phyloP scores from a whole-genome alignment of 2,888 invertebrate species.

The Volucella inanis region DNA sequence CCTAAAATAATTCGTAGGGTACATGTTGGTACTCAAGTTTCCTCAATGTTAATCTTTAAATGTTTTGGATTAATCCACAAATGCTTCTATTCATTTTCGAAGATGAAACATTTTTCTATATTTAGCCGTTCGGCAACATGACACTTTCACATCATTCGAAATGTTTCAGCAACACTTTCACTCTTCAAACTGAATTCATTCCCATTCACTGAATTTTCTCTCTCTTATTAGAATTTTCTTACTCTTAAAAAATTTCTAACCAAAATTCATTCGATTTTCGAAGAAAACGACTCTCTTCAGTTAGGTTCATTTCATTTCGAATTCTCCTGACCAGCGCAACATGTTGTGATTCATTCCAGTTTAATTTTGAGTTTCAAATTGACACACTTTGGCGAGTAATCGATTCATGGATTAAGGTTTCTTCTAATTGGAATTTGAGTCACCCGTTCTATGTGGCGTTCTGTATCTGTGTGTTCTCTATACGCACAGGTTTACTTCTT shows the following conservation, averaged over 20 bases:
- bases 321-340: conserved; percentile 53
- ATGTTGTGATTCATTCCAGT: conserved; percentile 75
- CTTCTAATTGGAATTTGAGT: conserved; percentile 73
- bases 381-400: conserved; percentile 74
- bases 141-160: conserved; percentile 5
- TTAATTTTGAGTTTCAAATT: conserved; percentile 74
- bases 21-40: no score
- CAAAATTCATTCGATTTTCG: conserved; percentile 35
- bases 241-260: conserved; percentile 22
- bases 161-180: conserved; percentile 11
- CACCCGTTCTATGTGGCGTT: conserved; percentile 61
- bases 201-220: neutral
- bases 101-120: no score
- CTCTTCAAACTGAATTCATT: neutral
- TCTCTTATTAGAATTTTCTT: conserved; percentile 8
- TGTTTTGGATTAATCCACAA: no score
- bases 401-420: conserved; percentile 74
- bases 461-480: conserved; percentile 13
- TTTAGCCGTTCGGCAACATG: no score
- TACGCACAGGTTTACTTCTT: conserved; percentile 24
- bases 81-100: no score
- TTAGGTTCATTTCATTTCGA: conserved; percentile 15
- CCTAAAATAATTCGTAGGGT: no score
- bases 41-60: no score
- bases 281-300: conserved; percentile 17